Base-by-base conservation (phyloP, 2,797 vertebrate species). In the Lepilemur ruficaudatus region DNA sequence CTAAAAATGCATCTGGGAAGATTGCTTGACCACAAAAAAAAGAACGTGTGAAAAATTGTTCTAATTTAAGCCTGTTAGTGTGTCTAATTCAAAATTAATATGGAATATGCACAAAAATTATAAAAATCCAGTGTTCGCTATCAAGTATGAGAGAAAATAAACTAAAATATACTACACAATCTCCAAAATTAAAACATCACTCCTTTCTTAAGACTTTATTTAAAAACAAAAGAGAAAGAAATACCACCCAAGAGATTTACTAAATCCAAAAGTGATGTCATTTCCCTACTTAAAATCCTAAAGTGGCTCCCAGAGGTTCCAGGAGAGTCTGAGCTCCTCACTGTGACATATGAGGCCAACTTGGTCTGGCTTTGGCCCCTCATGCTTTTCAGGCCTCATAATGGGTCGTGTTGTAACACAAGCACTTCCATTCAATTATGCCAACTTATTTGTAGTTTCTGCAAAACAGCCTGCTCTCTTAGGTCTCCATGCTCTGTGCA, bases 41-140 rank as follows among this genome's bases (percentile, higher is more conserved):
- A 86, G 87, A 92, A 88, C 5, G 0, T 80, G 87, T 89, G 84
- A 95, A 96, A 55, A 95, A 95, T 89, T 94, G 41, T 87, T 91
- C 88, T 92, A 55, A 93, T 63, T 93, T 78, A 95, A 93, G 52
- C 38, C 52, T 87, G 76, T 35, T 38, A 14, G 38, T 94, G n/a
- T 87, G 30, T 94, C 78, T 89, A 84, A 90, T 41, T 93, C 65
- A 89, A 97, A 95, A 65, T 78, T 92, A 92, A 88, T 93, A 67
- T 43, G 25, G 32, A 92, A 81, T 94, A 81, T 84, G 55, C 46
- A 93, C 69, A 94, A 88, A 96, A 87, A 65, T 80, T n/a, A 86
- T 50, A 5, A 75, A 76, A 63, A 73, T 32, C 30, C 43, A 76
- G 67, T 78, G 15, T 30, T 93, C 1, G 7, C 55, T 86, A 70